Conservation (phyloP, 2,797 vertebrate species). For the Gephyroberyx darwinii region DNA sequence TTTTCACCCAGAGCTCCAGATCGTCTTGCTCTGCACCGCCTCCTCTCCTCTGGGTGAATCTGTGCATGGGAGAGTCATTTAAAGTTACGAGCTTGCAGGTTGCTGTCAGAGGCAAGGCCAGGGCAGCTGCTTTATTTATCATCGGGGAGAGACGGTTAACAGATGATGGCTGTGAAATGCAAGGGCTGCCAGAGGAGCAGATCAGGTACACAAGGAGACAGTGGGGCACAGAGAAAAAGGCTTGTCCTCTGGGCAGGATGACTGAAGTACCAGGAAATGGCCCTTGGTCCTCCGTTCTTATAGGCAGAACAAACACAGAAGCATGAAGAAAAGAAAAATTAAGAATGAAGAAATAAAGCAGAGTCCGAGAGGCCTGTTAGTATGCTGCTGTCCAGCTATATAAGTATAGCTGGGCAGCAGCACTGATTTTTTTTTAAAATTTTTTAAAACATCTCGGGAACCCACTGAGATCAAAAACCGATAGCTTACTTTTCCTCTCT, state of each 20-base stretch:
- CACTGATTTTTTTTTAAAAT: constrained; percentile 52
- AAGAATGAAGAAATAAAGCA: too few species aligned
- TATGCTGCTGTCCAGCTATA: not conserved
- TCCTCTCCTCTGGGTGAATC: constrained; percentile 37
- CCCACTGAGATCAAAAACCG: constrained; percentile 61
- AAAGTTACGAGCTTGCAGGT: constrained; percentile 68
- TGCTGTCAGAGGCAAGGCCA: constrained; percentile 63
- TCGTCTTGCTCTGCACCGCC: constrained; percentile 12
- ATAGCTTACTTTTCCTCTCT: constrained; percentile 41
- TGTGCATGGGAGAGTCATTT: constrained; percentile 56
- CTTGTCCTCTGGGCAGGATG: constrained; percentile 52
- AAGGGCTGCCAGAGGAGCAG: constrained; percentile 54
- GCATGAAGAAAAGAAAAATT: too few species aligned
- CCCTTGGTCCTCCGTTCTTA: constrained; percentile 51
- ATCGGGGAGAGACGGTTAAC: constrained; percentile 55
- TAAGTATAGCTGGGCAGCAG: constrained; percentile 56
- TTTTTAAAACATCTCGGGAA: constrained; percentile 49
- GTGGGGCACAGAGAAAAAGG: constrained; percentile 42
- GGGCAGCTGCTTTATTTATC: constrained; percentile 69
- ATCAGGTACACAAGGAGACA: constrained; percentile 57
- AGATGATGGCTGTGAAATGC: constrained; percentile 63
- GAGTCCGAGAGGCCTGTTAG: too few species aligned
- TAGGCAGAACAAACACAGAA: constrained; percentile 57
- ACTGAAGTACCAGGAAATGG: constrained; percentile 62
- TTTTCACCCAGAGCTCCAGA: constrained; percentile 33